Evolutionary conservation across 2,113 vertebrate genomes (phyloP).

Genomic region (Megaceryle torquata): DNA sequence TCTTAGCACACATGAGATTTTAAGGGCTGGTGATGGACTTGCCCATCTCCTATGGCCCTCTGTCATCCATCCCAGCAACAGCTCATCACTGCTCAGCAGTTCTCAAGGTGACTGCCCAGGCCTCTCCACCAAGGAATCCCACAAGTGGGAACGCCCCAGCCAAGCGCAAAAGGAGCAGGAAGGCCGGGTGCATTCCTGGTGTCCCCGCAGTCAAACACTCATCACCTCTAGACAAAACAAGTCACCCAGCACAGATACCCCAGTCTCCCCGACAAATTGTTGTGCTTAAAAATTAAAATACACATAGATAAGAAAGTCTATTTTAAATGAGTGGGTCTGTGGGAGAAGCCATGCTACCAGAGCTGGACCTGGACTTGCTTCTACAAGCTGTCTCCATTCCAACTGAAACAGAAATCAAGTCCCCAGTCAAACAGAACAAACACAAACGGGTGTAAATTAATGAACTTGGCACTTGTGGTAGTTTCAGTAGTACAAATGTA

Average conservation of each 20-base stretch:
- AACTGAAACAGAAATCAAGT: not conserved
- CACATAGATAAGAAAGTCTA: not conserved
- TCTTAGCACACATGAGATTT: not conserved
- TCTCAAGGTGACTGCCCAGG: not conserved
- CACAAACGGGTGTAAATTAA: not conserved
- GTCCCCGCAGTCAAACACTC: not conserved
- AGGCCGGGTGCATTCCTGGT: not conserved
- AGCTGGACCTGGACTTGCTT: not conserved
- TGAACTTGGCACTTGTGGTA: not conserved
- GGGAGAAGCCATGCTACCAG: not conserved
- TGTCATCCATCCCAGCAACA: not conserved
- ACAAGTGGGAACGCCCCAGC: not conserved
- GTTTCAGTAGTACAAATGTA: not conserved
- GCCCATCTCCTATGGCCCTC: not conserved
- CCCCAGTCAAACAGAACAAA: not conserved
- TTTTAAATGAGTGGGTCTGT: not conserved
- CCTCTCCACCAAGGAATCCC: not conserved
- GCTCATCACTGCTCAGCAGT: not conserved
- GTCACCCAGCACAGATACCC: not conserved
- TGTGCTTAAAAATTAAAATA: not conserved
- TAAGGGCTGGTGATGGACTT: not conserved
- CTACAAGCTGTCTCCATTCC: not conserved
- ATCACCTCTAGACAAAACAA: slow-evolving; percentile 28
- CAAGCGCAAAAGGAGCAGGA: not conserved
- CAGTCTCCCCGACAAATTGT: not conserved